A percentile compares a stretch with the other conserved stretches of the same genome.
phyloP scores from a whole-genome alignment of 1,140 invertebrate genomes.

The Whitmania pigra region DNA sequence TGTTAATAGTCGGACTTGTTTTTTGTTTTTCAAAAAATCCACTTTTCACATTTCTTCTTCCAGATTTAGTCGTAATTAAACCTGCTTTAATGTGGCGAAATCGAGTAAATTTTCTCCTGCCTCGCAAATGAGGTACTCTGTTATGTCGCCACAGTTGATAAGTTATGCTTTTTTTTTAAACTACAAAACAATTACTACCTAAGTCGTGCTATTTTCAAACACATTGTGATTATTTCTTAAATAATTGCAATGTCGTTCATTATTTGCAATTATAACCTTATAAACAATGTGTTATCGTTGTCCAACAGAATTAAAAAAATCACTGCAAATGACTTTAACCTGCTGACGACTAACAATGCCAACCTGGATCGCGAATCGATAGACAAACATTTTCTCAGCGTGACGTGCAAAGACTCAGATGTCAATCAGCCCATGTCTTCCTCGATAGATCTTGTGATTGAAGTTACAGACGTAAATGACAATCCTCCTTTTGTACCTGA shows the following conservation, averaged over 20 bases:
- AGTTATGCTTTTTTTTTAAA: too few relatives aligned
- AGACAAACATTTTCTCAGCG: background rate
- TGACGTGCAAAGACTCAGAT: conserved; percentile 6
- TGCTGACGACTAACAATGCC: background rate
- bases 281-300: background rate
- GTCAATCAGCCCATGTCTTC: background rate
- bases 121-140: too few relatives aligned
- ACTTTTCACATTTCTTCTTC: too few relatives aligned
- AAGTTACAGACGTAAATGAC: background rate
- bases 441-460: background rate
- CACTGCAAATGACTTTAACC: background rate
- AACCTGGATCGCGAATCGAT: background rate
- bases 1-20: too few relatives aligned
- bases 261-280: background rate
- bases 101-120: too few relatives aligned
- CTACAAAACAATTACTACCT: background rate
- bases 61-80: too few relatives aligned
- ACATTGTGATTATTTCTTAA: background rate
- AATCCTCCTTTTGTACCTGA: background rate
- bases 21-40: too few relatives aligned
- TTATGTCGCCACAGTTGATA: too few relatives aligned
- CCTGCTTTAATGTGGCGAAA: too few relatives aligned
- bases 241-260: background rate
- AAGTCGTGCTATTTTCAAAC: background rate
- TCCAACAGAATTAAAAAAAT: conserved; percentile 4